These are phyloP conservation scores for Polia nebulosa DNA, from an alignment of 2,888 invertebrate genomes.

Conservation along the genomic window DNA sequence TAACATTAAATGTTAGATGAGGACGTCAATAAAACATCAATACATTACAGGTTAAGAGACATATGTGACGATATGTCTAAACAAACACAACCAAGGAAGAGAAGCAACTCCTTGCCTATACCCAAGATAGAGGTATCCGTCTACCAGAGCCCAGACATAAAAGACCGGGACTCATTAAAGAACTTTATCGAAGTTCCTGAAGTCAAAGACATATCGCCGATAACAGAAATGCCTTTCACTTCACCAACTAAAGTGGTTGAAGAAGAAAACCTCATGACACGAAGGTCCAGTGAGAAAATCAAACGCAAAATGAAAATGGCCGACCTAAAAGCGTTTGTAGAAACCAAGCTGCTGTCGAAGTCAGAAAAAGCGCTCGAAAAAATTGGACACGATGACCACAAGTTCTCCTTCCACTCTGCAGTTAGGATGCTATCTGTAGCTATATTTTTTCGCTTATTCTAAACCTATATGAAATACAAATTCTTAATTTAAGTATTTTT, in stretches of 20 bases:
- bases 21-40: background rate
- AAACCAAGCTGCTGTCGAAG: constrained; percentile 97
- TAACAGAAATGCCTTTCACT: constrained; percentile 90
- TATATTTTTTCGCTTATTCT: constrained; percentile 76
- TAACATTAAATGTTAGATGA: background rate
- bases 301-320: constrained; percentile 97
- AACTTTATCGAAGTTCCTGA: constrained; percentile 96
- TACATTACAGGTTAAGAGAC: constrained; percentile 93
- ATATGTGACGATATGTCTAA: constrained; percentile 96
- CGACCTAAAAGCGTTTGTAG: constrained; percentile 97
- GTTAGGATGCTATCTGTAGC: constrained; percentile 92
- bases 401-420: constrained; percentile 89
- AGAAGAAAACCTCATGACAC: constrained; percentile 83
- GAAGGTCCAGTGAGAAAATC: constrained; percentile 95
- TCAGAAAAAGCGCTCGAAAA: constrained; percentile 97
- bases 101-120: constrained; percentile 98
- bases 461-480: constrained; percentile 30
- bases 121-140: constrained; percentile 97
- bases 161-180: constrained; percentile 92
- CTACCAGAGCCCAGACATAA: constrained; percentile 94
- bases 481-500: constrained; percentile 60
- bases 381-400: constrained; percentile 95
- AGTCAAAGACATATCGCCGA: constrained; percentile 92
- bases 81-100: constrained; percentile 95
- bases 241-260: constrained; percentile 78